A percentile compares a stretch with the other conserved stretches of the same genome.
Conservation (phyloP, 2,113 vertebrate species). For the Geococcyx californianus region DNA sequence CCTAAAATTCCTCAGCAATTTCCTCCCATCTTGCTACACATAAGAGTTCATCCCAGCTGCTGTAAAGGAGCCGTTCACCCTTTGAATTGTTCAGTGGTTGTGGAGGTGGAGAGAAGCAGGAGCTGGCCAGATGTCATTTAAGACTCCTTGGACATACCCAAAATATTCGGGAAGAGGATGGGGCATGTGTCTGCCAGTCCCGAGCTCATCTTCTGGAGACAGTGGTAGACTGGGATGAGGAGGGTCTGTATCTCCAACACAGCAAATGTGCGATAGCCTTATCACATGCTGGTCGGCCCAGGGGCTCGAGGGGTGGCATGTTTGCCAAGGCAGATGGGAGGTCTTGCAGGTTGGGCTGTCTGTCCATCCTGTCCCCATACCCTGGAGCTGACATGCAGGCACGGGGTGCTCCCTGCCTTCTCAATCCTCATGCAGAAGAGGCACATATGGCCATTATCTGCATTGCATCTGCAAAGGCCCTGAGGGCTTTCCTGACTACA, state of each 20-base stretch:
- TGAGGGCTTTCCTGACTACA: background rate
- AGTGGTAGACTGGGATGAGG: background rate
- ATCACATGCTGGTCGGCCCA: fast-evolving
- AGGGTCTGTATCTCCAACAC: background rate
- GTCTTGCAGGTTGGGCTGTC: background rate
- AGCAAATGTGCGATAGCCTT: background rate
- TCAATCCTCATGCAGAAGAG: background rate
- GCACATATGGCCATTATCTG: background rate
- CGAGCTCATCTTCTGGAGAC: background rate
- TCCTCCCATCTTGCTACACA: background rate
- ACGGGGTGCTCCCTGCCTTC: fast-evolving
- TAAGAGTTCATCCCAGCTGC: background rate
- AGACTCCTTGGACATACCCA: background rate
- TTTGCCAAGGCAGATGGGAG: background rate
- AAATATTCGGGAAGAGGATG: background rate
- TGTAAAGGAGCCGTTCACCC: background rate
- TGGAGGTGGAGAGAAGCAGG: background rate
- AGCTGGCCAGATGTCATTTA: background rate
- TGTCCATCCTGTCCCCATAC: background rate
- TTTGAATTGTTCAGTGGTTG: background rate
- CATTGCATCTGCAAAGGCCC: background rate
- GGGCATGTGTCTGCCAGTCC: background rate
- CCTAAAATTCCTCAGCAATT: background rate
- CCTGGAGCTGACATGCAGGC: fast-evolving
- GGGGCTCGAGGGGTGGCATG: background rate